Percentiles rank a stretch among this genome's conserved stretches.
Conservation (phyloP, 2,888 invertebrate genomes). For the Xestia xanthographa region DNA sequence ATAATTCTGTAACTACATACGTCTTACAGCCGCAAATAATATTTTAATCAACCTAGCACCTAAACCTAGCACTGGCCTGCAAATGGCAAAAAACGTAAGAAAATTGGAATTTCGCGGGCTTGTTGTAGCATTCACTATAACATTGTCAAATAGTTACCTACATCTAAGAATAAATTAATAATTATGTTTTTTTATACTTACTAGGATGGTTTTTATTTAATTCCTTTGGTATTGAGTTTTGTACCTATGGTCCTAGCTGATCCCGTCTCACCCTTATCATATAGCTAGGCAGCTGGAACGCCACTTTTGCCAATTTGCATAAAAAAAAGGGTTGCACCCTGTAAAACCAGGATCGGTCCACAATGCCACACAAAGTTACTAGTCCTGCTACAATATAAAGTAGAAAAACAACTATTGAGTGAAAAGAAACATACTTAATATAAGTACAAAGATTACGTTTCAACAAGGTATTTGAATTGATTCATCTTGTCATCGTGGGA, state of each 20-base stretch:
- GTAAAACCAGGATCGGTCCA: slow-evolving; percentile 15
- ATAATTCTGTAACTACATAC: too few species aligned
- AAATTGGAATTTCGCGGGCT: too few species aligned
- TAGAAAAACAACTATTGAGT: not conserved
- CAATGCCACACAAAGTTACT: slow-evolving; percentile 5
- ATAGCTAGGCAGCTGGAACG: not conserved
- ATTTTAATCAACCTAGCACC: too few species aligned
- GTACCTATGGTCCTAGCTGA: not conserved
- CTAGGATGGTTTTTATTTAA: not conserved
- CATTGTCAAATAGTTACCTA: not conserved
- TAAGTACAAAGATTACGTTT: not conserved
- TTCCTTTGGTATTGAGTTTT: not conserved
- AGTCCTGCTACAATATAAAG: not conserved
- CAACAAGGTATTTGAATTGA: not conserved
- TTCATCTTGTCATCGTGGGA: not conserved
- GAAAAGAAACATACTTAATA: slow-evolving; percentile 1
- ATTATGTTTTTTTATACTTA: not conserved
- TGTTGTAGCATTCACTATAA: too few species aligned
- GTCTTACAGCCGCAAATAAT: too few species aligned
- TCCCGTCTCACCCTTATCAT: not conserved
- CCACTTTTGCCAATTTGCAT: not conserved
- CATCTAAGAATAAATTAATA: not conserved
- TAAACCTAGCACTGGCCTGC: too few species aligned
- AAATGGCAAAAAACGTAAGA: too few species aligned
- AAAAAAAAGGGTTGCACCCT: slow-evolving; percentile 6